Base-by-base conservation (phyloP, 2,888 invertebrate genomes). In the Branchipolynoe longqiensis region DNA sequence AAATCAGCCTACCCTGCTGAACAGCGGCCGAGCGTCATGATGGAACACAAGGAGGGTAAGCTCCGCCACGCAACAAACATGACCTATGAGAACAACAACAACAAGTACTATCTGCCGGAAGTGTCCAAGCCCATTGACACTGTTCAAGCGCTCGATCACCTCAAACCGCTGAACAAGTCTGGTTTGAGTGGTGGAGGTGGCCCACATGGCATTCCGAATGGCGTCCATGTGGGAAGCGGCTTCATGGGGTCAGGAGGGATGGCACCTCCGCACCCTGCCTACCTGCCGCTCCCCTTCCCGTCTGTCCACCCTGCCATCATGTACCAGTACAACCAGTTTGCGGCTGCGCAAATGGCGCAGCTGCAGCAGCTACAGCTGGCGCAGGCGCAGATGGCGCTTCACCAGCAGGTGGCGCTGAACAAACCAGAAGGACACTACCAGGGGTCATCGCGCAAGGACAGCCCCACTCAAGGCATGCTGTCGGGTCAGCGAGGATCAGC, bases 291-390 rank as follows among this genome's bases (percentile, higher is more conserved):
- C 25, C 58, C 74, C 25, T 84, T 84, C 78, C 73, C 84, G 4
- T 33, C 74, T 0, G 28, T 84, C 58, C 84, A 84, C n/a, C 84
- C 84, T 2, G 84, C 84, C 36, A 54, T 84, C 28, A 28, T 84
- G 74, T 84, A 84, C 59, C 84, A 84, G 58, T 84, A 84, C 59
- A 84, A 78, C 59, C 48, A 54, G 38, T 74, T 56, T 28, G 84
- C 84, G 2, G 83, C 83, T 2, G 41, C 41, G 25, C 84, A 84
- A 78, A 40, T 78, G 54, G 78, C 59, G 4, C 84, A 84, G 36
- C 73, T 84, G 56, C 84, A 84, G 59, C 74, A 78, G 25, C 12
- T 78, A 38, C 84, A 84, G 74, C 8, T 59, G 38, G 74, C 74
- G 56, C 74, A 74, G 59, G 74, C 74, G 12, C 84, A 84, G 74